phyloP scores from a whole-genome alignment of 2,888 invertebrate genomes.

The Maniola hyperantus region DNA sequence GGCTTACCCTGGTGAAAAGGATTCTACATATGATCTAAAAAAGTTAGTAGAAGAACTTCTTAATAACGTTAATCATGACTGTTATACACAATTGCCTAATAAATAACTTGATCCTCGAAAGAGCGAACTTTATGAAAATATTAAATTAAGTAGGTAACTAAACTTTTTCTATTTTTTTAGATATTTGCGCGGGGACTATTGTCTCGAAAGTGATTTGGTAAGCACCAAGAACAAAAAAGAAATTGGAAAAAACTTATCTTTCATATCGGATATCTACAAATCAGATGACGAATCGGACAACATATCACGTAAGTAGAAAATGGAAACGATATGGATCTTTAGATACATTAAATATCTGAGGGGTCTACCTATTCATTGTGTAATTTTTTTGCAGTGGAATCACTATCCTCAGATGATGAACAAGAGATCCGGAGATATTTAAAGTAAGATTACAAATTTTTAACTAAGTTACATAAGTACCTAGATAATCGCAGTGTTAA shows the following conservation, averaged over 20 bases:
- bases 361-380: slow-evolving; percentile 1
- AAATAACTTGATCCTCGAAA: neutral
- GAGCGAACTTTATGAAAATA: neutral
- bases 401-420: slow-evolving; percentile 59
- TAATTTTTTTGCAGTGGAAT: slow-evolving; percentile 50
- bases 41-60: slow-evolving; percentile 50
- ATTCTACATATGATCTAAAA: slow-evolving; percentile 65
- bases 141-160: neutral
- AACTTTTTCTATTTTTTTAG: slow-evolving; percentile 47
- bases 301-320: slow-evolving; percentile 32
- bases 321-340: neutral
- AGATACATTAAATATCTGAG: neutral
- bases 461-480: neutral
- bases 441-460: slow-evolving; percentile 47
- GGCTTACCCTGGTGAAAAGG: slow-evolving; percentile 65
- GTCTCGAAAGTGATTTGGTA: slow-evolving; percentile 60
- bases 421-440: slow-evolving; percentile 58
- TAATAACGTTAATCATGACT: neutral
- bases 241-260: slow-evolving; percentile 38
- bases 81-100: neutral
- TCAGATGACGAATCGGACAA: slow-evolving; percentile 41
- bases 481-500: neutral
- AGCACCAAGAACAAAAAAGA: slow-evolving; percentile 27
- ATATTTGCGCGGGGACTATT: slow-evolving; percentile 67
- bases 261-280: slow-evolving; percentile 46